These are phyloP conservation scores for Hirundichthys speculiger DNA, from an alignment of 2,113 vertebrate genomes.

Conservation along the genomic window DNA sequence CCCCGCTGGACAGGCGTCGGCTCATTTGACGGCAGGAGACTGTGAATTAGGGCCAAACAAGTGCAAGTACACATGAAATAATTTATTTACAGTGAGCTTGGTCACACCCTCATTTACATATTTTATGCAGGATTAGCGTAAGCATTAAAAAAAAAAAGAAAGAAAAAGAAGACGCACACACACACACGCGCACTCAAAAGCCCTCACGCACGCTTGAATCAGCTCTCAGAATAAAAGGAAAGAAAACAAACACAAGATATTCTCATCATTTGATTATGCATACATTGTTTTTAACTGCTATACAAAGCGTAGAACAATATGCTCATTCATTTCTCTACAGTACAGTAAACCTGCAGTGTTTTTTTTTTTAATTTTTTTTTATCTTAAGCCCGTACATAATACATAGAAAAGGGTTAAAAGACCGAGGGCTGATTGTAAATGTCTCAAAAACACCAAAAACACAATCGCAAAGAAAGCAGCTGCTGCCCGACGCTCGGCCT, in stretches of 20 bases:
- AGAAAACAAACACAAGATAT: constrained; percentile 49
- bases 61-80: constrained; percentile 60
- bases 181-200: too few relatives aligned
- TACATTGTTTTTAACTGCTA: constrained; percentile 54
- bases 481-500: constrained; percentile 23
- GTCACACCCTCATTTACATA: constrained; percentile 62
- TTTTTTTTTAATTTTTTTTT: too few relatives aligned
- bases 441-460: constrained; percentile 38
- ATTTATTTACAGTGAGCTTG: constrained; percentile 69
- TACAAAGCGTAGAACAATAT: constrained; percentile 70
- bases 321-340: constrained; percentile 62
- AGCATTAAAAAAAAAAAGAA: constrained; percentile 20
- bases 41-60: constrained; percentile 49
- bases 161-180: constrained; percentile 29
- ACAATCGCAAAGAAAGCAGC: constrained; percentile 45
- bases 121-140: constrained; percentile 34
- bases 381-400: constrained; percentile 51
- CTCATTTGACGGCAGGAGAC: constrained; percentile 31
- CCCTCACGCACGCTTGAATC: too few relatives aligned
- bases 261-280: constrained; percentile 55
- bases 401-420: constrained; percentile 57
- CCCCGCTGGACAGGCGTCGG: too few relatives aligned
- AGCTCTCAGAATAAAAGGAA: constrained; percentile 35
- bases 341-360: constrained; percentile 45
- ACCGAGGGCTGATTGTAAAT: constrained; percentile 38